Evolutionary conservation across 2,797 vertebrate species (phyloP).

Genomic region (Naso thynnoides): DNA sequence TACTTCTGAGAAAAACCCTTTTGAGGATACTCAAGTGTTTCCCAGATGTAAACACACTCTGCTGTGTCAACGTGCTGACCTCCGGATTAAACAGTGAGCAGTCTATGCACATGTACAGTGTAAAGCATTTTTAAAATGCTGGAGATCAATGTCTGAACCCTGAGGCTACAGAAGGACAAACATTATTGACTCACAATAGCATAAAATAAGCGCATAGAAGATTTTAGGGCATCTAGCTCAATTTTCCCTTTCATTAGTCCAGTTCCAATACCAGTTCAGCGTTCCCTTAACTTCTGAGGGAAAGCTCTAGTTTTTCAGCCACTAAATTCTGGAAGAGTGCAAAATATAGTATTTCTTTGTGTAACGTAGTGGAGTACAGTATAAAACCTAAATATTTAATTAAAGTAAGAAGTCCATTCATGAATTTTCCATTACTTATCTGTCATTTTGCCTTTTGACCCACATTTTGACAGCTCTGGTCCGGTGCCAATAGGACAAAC

Average conservation of each 20-base stretch:
- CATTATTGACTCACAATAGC: not conserved
- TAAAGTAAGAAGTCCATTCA: not conserved
- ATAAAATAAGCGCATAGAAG: not conserved
- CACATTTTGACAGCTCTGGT: slow-evolving; percentile 1
- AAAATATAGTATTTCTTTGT: not conserved
- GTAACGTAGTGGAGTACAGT: not conserved
- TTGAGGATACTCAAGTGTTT: not conserved
- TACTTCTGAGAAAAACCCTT: not conserved
- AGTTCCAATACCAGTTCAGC: no score
- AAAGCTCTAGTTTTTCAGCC: not conserved
- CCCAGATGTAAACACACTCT: not conserved
- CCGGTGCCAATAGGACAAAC: slow-evolving; percentile 33
- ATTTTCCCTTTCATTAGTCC: no score
- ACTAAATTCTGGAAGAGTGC: not conserved
- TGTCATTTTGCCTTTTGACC: slow-evolving; percentile 26
- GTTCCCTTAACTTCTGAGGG: no score
- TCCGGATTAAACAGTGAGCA: not conserved
- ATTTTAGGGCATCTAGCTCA: not conserved
- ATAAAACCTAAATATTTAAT: not conserved
- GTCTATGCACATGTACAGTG: not conserved
- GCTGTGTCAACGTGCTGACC: not conserved
- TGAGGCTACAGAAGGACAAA: not conserved
- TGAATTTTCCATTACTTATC: not conserved
- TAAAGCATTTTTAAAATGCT: slow-evolving; percentile 4
- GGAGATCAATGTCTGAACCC: not conserved